Conservation (phyloP, 2,797 vertebrate species). For the Remorina albescens region DNA sequence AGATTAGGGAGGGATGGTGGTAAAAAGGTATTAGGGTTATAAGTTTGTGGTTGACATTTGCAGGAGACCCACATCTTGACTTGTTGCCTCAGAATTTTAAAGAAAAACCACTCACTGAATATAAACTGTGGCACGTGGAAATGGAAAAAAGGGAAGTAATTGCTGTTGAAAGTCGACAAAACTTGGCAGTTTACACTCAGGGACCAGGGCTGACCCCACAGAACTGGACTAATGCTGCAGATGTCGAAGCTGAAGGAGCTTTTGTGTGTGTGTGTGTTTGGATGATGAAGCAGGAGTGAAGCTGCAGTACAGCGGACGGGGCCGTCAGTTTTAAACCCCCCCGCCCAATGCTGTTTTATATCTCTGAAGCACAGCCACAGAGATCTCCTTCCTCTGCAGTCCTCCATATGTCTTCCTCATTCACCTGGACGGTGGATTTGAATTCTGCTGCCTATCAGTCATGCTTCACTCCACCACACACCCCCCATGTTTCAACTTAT, state of each 20-base stretch:
- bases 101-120: background rate
- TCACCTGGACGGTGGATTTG: conserved; percentile 52
- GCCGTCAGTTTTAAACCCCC: conserved; percentile 28
- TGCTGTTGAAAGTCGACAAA: background rate
- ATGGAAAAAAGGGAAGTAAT: background rate
- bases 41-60: no score
- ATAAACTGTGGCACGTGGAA: background rate
- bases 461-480: conserved; percentile 32
- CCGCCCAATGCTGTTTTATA: conserved; percentile 61
- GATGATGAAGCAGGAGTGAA: conserved; percentile 46
- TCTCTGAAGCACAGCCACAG: conserved; percentile 64
- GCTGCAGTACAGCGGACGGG: conserved; percentile 22
- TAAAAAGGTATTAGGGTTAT: background rate
- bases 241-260: conserved; percentile 16
- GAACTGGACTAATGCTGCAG: conserved; percentile 14
- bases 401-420: conserved; percentile 68
- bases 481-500: conserved; percentile 41
- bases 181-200: background rate
- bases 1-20: background rate
- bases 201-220: conserved; percentile 1
- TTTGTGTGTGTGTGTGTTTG: conserved; percentile 21
- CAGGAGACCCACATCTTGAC: background rate
- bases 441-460: conserved; percentile 37
- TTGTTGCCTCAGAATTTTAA: background rate
- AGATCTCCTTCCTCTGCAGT: conserved; percentile 53